Evolutionary conservation across 2,797 vertebrate species (phyloP).

Genomic region (Cossypha dichroa): DNA sequence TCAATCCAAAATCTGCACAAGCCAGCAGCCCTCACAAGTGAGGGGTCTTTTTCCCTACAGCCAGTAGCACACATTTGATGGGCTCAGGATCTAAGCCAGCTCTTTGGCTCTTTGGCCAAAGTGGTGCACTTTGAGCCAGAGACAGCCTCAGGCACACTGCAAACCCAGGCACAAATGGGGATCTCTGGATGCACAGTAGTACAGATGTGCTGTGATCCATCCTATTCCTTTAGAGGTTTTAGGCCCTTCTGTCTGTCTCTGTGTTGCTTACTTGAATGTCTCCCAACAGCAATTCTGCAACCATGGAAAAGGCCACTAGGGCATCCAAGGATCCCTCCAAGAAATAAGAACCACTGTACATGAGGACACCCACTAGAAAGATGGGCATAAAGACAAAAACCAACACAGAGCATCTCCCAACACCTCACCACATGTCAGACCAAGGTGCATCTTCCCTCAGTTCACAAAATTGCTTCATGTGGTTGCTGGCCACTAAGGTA

Average conservation of each 20-base stretch:
- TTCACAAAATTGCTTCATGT: accelerated
- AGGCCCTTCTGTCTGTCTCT: background rate
- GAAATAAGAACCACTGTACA: background rate
- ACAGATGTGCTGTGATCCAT: background rate
- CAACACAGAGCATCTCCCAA: background rate
- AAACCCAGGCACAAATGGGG: background rate
- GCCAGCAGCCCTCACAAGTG: background rate
- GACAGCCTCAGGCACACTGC: background rate
- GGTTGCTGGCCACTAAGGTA: background rate
- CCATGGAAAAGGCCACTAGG: background rate
- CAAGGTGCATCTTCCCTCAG: background rate
- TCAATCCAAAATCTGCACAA: background rate
- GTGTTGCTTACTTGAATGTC: background rate
- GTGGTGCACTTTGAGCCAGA: background rate
- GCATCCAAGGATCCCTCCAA: background rate
- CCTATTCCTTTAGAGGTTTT: background rate
- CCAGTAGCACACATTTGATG: background rate
- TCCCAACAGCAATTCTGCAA: background rate
- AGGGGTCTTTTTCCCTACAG: background rate
- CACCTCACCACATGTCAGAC: background rate
- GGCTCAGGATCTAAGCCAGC: background rate
- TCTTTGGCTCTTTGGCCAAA: background rate
- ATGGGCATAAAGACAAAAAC: background rate
- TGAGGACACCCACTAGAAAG: background rate
- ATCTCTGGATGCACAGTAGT: background rate